Evolutionary conservation across 2,113 vertebrate species (phyloP), one percentile per base, ranked within the genome.

Genomic region (Helogale parvula): DNA sequence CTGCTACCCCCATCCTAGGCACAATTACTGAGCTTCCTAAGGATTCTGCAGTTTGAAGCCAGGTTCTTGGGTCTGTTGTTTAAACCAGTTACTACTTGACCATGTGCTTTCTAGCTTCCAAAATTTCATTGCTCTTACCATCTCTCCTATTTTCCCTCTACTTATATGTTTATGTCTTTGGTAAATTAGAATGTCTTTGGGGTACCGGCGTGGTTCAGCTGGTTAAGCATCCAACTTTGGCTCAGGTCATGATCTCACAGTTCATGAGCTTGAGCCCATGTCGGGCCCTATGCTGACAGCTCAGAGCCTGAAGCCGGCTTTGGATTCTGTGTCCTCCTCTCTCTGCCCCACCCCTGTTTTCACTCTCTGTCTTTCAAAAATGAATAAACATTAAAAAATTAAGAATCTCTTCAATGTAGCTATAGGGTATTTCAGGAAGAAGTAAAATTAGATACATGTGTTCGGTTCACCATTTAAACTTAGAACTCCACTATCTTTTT

Each of bases 81-180:
- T 72, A 63, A 63, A 19, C 29, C 50, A 63, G 66, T 90, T 89
- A 94, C 6, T 35, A 54, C 27, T 54, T 52, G 0, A 79, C 52
- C 19, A 88, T 57, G 63, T 91, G 60, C 60, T 88, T 96, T 88
- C 82, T n/a, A 71, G 60, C 12, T 83, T 96, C 52, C 50, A 77
- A 76, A 71, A 63, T 35, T 29, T 50, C 25, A 13, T 77, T 83
- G 41, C n/a, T 83, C 23, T 92, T 31, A 87, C 60, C 25, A 72
- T 45, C 9, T 79, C 63, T 93, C 17, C 60, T 77, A 38, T 91
- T 91, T 95, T 86, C 66, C 47, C 47, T 71, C 3, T 79, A 74
- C 12, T 72, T 80, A 7, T 47, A 9, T 66, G 12, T 72, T 91
- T 94, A 77, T 60, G 27, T 85, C 10, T 81, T 92, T 89, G 80